A percentile compares a stretch with the other conserved stretches of the same genome.
phyloP scores from a whole-genome alignment of 2,113 vertebrate species.

The Trichechus manatus region DNA sequence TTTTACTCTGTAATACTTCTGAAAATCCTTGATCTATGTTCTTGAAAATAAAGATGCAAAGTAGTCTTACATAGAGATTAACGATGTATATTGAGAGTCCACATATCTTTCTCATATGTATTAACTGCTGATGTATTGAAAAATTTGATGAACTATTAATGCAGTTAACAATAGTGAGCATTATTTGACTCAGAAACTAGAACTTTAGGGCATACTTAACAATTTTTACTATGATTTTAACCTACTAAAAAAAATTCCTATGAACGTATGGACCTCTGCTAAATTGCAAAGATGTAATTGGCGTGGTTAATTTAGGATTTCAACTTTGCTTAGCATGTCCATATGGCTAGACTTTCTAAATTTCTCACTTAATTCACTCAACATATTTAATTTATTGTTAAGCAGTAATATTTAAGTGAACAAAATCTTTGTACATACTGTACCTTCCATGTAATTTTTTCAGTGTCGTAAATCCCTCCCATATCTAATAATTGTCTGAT shows the following conservation, averaged over 20 bases:
- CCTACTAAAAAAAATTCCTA: not conserved
- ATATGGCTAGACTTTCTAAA: not conserved
- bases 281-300: not conserved
- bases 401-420: not conserved
- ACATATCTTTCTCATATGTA: not conserved
- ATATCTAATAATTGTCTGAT: constrained; percentile 86
- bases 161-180: not conserved
- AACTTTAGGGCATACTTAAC: not conserved
- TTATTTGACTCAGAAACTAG: not conserved
- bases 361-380: not conserved
- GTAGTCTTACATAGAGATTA: not conserved
- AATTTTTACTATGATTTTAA: constrained; percentile 2
- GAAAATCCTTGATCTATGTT: not conserved
- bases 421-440: not conserved
- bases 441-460: constrained; percentile 86
- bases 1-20: not conserved
- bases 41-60: not conserved
- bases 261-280: not conserved
- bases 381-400: not conserved
- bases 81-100: not conserved
- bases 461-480: constrained; percentile 84
- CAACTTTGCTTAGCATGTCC: not conserved
- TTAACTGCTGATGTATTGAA: not conserved
- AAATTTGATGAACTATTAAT: not conserved
- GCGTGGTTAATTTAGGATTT: not conserved